A percentile compares a stretch with the other conserved stretches of the same genome.
These are phyloP conservation scores for Ichneumoninae sp. DNA, from an alignment of 2,888 invertebrate genomes.

Conservation along the genomic window DNA sequence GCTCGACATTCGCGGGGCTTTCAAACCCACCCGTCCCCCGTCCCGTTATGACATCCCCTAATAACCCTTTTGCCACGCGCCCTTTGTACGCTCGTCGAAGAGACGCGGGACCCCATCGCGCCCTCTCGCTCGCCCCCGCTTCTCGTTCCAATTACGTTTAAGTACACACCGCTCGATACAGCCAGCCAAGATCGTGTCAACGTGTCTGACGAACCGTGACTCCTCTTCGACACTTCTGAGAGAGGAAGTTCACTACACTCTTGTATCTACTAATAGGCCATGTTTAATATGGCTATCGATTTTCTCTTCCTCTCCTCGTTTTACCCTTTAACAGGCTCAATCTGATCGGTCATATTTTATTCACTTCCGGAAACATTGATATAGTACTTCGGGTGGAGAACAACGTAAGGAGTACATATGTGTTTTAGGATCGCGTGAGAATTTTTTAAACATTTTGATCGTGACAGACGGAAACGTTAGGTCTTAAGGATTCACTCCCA, in stretches of 20 bases:
- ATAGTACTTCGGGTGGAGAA: too few relatives aligned
- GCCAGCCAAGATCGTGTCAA: conserved; percentile 35
- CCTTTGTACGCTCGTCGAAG: conserved; percentile 43
- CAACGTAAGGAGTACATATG: too few relatives aligned
- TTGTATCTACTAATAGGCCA: neutral
- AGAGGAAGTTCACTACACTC: neutral
- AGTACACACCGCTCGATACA: conserved; percentile 43
- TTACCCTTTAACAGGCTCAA: too few relatives aligned
- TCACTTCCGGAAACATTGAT: too few relatives aligned
- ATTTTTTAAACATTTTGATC: too few relatives aligned
- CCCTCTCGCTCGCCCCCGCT: conserved; percentile 39
- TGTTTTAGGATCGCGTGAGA: too few relatives aligned
- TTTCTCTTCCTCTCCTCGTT: neutral
- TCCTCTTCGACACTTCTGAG: conserved; percentile 19
- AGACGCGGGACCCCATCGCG: conserved; percentile 42
- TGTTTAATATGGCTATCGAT: conserved; percentile 3
- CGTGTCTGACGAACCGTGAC: conserved; percentile 47
- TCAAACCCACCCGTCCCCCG: neutral
- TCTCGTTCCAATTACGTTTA: conserved; percentile 42
- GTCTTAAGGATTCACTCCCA: too few relatives aligned
- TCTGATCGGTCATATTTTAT: too few relatives aligned
- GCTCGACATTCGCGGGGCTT: conserved; percentile 15
- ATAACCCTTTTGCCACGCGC: conserved; percentile 43
- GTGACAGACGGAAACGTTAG: too few relatives aligned
- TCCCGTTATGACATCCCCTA: conserved; percentile 18